These are phyloP conservation scores for Volucella zonaria DNA, from an alignment of 2,888 invertebrate species.

Conservation along the genomic window DNA sequence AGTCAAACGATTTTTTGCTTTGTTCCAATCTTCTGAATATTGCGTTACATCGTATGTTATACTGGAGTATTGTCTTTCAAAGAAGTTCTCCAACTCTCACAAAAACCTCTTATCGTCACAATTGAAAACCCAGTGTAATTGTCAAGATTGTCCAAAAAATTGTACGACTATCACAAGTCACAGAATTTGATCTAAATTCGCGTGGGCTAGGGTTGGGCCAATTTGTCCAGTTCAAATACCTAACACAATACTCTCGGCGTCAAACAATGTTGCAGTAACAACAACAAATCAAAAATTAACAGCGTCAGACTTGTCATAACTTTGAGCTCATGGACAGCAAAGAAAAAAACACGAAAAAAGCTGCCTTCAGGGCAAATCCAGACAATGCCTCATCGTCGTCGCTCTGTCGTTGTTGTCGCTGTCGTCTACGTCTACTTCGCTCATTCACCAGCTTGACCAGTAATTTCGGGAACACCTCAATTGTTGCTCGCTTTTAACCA, in stretches of 20 bases:
- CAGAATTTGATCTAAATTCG: conserved; percentile 47
- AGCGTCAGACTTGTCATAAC: conserved; percentile 41
- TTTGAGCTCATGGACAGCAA: conserved; percentile 28
- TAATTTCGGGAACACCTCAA: conserved; percentile 38
- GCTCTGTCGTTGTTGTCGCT: conserved; percentile 14
- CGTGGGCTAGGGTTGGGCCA: conserved; percentile 52
- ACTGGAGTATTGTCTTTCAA: conserved; percentile 33
- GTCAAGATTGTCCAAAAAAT: conserved; percentile 33
- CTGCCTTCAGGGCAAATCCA: conserved; percentile 46
- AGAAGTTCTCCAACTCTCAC: conserved; percentile 29
- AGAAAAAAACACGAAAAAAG: not conserved
- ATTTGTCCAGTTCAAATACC: conserved; percentile 57
- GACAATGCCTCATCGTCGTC: conserved; percentile 38
- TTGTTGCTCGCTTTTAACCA: conserved; percentile 27
- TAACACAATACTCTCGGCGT: conserved; percentile 16
- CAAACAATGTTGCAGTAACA: conserved; percentile 18
- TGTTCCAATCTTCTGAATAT: conserved; percentile 23
- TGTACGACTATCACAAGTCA: conserved; percentile 28
- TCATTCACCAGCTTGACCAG: conserved; percentile 14
- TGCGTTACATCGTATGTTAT: conserved; percentile 10
- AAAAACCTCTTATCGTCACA: conserved; percentile 35
- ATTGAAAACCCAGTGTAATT: conserved; percentile 42
- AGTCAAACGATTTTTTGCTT: conserved; percentile 29
- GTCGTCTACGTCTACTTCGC: not conserved
- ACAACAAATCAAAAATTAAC: conserved; percentile 16